These are phyloP conservation scores for Cyclopterus lumpus DNA, from an alignment of 2,797 vertebrate species.

Conservation along the genomic window DNA sequence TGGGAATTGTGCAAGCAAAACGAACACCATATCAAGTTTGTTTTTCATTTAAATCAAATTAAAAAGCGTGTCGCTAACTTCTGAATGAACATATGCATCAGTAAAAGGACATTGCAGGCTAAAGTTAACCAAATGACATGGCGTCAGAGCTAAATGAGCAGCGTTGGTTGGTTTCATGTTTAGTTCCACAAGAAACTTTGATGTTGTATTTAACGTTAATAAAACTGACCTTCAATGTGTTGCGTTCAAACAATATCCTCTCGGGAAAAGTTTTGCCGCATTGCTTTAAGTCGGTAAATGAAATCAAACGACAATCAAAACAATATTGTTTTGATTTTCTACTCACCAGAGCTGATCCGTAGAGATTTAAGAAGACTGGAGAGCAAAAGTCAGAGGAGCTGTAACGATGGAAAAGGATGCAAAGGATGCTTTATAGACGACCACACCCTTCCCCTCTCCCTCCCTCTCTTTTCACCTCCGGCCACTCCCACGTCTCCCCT, in stretches of 20 bases:
- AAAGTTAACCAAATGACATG: background rate
- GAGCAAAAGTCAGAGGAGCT: conserved; percentile 23
- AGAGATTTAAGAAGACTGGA: background rate
- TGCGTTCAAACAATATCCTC: background rate
- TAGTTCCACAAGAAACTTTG: conserved; percentile 6
- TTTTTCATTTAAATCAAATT: background rate
- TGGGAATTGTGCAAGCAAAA: conserved; percentile 11
- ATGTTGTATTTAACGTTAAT: background rate
- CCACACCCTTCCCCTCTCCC: conserved; percentile 69
- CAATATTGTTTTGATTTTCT: background rate
- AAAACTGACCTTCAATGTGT: background rate
- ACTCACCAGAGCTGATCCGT: conserved; percentile 64
- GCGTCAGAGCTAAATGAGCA: background rate
- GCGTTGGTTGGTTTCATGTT: background rate
- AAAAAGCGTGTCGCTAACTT: too few species aligned
- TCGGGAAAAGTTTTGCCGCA: background rate
- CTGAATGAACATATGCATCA: background rate
- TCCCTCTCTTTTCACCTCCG: conserved; percentile 41
- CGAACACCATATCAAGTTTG: too few species aligned
- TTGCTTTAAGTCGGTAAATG: rapidly evolving
- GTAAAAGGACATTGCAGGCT: background rate
- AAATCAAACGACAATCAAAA: background rate
- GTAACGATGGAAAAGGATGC: conserved; percentile 45
- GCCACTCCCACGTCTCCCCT: conserved; percentile 41
- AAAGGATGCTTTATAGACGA: conserved; percentile 65